Evolutionary conservation across 2,888 invertebrate species (phyloP), one percentile per base, ranked within the genome.

Genomic region (Eupithecia exiguata): DNA sequence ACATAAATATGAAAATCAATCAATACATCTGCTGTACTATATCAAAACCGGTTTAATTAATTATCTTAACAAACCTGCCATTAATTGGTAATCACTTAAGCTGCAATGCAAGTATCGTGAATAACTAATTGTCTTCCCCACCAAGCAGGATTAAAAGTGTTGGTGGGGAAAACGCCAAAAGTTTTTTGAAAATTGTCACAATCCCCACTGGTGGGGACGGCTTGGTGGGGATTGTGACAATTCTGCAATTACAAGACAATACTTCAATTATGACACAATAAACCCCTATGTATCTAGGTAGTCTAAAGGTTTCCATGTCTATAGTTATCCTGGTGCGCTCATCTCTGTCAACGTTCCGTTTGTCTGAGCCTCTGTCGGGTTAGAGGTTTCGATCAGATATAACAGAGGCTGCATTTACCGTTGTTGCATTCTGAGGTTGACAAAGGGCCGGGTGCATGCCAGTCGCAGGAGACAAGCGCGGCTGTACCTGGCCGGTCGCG

Each of bases 401-500:
- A 68, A 58, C 25, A 25, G 58, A 58, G 62, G 70, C 43, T 58
- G 71, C 63, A 76, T 80, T 73, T 89, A 88, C 89, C 88, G 90
- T 90, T 89, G 86, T 79, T 80, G 82, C 83, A 86, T 88, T 88
- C 82, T 84, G 84, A 83, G 86, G 87, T 88, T 89, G 91, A 92
- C 91, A 91, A 92, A 90, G 88, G 89, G 86, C 84, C 82, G 81
- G 83, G 81, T 81, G 75, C 65, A 68, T 53, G 75, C 38, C 62
- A 40, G 70, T 58, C 71, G 70, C 69, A 68, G 74, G 79, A 79
- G 78, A 81, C 80, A 78, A 77, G 82, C 81, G 81, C 83, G 84
- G 82, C 81, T 75, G 84, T 92, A 91, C 91, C 90, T 90, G 92
- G 88, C 79, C 84, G 84, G 84, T 84, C 82, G 86, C 86, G 84